phyloP scores from a whole-genome alignment of 2,888 invertebrate genomes.

The Liodrosophila aerea region DNA sequence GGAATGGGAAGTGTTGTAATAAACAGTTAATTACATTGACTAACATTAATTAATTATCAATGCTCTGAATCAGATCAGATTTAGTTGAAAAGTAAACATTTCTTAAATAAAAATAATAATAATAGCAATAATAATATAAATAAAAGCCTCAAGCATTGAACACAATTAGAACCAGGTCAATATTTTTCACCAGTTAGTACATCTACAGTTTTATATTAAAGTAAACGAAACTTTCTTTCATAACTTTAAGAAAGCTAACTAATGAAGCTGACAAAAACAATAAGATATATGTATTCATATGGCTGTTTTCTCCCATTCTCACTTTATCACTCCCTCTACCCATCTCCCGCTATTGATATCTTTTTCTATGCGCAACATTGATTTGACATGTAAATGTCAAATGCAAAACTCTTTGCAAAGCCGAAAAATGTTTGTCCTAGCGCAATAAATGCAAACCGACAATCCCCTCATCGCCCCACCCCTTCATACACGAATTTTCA shows the following conservation, averaged over 20 bases:
- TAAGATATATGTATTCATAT: neutral
- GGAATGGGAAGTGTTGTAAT: no score
- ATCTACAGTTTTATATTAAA: no score
- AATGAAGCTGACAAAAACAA: constrained; percentile 25
- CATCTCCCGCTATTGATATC: neutral
- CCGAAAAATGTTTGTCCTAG: constrained; percentile 60
- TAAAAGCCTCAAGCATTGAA: no score
- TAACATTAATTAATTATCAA: no score
- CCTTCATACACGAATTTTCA: no score
- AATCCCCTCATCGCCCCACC: constrained; percentile 20
- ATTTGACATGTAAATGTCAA: constrained; percentile 71
- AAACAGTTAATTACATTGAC: no score
- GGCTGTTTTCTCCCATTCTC: neutral
- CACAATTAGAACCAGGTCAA: no score
- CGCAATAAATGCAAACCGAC: constrained; percentile 73
- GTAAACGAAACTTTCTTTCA: neutral
- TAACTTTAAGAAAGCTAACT: neutral
- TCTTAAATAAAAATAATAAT: no score
- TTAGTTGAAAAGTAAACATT: no score
- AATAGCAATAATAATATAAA: no score
- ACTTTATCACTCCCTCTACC: neutral
- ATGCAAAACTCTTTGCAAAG: constrained; percentile 45
- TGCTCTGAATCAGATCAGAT: no score
- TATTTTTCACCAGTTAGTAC: no score
- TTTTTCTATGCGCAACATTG: constrained; percentile 20